Base-by-base conservation (phyloP, 1,140 invertebrate genomes). In the Cataglyphis hispanica region DNA sequence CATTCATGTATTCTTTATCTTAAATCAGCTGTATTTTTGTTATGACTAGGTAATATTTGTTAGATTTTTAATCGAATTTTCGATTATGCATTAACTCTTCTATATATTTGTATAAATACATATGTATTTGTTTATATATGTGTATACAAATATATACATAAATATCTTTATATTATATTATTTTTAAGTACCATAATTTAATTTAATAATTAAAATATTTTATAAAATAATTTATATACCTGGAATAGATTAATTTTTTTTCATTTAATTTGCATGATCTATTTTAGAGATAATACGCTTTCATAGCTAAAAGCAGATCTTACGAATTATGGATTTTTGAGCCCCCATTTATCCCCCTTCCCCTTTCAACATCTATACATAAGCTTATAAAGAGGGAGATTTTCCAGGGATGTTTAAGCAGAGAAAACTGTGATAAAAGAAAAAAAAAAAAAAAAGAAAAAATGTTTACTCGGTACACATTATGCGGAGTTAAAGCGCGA, bases 1-100 rank as follows among this genome's bases (percentile, higher is more conserved):
- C 40, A n/a, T 34, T 83, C 53, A 37, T 10, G n/a, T 60, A 61
- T 61, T 83, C 46, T 50, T 8, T 53, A 37, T 25, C 37, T 83
- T 37, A 19, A 81, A 43, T 70, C 53, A 25, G 13, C 22, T 70
- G 19, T 60, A 43, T 31, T 46, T 19, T 58, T n/a, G 19, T 27
- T 81, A 31, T 37, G 22, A 7, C 7, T 1, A 60, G 16, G 19
- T 46, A n/a, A 72, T 7, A 31, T 40, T 46, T 25, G 22, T 43
- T 43, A 60, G 56, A n/a, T 19, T 10, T 37, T 56, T 16, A 67
- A 80, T 80, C n/a, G 31, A 7, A 40, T 25, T 27, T 56, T 16
- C 11, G 16, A 70, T 60, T 60, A 58, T 27, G 11, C n/a, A 19
- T 60, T 58, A 58, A 67, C 10, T 50, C 46, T 50, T 16, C 4